phyloP scores from a whole-genome alignment of 2,888 invertebrate genomes.

The Liposcelis brunnea region DNA sequence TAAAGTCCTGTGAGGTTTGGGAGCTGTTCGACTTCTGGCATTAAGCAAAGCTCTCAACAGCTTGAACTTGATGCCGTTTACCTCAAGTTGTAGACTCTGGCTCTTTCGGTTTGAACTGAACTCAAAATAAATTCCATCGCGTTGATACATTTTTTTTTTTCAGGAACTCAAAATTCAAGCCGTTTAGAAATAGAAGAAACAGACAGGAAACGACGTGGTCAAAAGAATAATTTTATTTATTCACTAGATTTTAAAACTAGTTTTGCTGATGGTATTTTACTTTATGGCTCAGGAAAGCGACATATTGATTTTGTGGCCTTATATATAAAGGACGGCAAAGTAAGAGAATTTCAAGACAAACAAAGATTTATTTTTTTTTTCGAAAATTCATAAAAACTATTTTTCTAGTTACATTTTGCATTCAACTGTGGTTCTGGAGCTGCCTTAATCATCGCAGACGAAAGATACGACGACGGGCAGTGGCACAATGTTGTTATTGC shows the following conservation, averaged over 20 bases:
- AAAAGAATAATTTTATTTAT: constrained; percentile 44
- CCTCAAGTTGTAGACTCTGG: no score
- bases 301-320: constrained; percentile 54
- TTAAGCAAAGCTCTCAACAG: no score
- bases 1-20: no score
- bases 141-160: no score
- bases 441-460: constrained; percentile 36
- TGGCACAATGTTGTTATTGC: constrained; percentile 65
- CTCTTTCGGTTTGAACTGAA: no score
- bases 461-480: constrained; percentile 47
- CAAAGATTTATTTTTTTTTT: not conserved
- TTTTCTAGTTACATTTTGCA: constrained; percentile 44
- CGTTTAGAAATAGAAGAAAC: constrained; percentile 53
- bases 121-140: no score
- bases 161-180: constrained; percentile 48
- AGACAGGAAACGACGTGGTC: not conserved
- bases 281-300: constrained; percentile 55
- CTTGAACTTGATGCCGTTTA: no score
- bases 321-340: constrained; percentile 54
- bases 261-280: constrained; percentile 62
- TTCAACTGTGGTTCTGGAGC: constrained; percentile 54
- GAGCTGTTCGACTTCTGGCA: no score
- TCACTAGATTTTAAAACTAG: constrained; percentile 66
- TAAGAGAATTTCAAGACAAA: constrained; percentile 24
- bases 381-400: not conserved